Base-by-base conservation (phyloP, 2,888 invertebrate genomes). In the Julus scandinavius region DNA sequence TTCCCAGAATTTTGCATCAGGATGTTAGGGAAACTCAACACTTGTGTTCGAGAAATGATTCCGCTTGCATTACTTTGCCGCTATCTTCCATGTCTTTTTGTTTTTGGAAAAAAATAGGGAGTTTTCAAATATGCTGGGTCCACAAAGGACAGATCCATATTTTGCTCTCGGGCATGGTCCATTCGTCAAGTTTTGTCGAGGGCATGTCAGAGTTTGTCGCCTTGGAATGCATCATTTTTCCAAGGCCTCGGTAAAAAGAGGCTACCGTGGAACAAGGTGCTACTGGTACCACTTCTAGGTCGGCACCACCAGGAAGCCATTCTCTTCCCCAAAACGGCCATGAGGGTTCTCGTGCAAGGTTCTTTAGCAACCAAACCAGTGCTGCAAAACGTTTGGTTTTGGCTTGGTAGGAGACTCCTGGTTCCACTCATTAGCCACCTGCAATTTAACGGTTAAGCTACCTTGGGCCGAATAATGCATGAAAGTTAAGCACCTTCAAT, bases 391-490 rank as follows among this genome's bases (percentile, higher is more conserved):
- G 29, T 29, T 29, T 63, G 49, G 9, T 20, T 63, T 63, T n/a
- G 20, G n/a, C 20, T 63, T 63, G 63, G 63, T n/a, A 63, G 20
- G 20, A 63, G 20, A 11, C 63, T 63, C 63, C 20, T 63, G 20
- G 63, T 63, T 63, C 63, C 63, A 20, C 63, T 20, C 20, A 63
- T 63, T n/a, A 63, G 58, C 58, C 58, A 58, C 58, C 58, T 58
- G 58, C 15, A 17, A 49, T 58, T 15, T 58, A 58, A 15, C 58
- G 58, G 58, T 58, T 58, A 58, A 4, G 58, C 58, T 15, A 58
- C 15, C 15, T 17, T 4, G 15, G 15, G 11, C 4, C 49, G 6
- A 11, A 13, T 13, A 49, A 49, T 49, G 49, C 49, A 2, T 49
- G 49, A 49, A 6, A 49, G 49, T 49, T 1, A 49, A 49, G 49